These are phyloP conservation scores for Schizotus pectinicornis DNA, from an alignment of 2,888 invertebrate species.

Conservation along the genomic window DNA sequence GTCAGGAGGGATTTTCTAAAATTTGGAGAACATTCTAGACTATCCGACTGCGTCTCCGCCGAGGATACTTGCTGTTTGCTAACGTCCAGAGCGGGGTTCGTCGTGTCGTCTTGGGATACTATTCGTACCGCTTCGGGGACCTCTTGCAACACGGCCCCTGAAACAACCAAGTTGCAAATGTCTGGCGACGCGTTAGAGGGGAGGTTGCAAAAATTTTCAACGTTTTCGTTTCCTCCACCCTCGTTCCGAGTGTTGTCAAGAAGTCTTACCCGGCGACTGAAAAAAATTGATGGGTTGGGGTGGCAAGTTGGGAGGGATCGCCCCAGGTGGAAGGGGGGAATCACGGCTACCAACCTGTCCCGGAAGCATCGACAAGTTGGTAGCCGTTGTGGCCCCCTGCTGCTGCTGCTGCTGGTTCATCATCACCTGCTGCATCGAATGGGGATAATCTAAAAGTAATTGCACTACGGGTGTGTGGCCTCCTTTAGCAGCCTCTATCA, in stretches of 20 bases:
- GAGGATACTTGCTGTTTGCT: constrained; percentile 50
- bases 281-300: constrained; percentile 54
- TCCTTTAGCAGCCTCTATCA: constrained; percentile 98
- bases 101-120: constrained; percentile 60
- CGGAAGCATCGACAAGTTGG: constrained; percentile 54
- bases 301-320: constrained; percentile 52
- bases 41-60: constrained; percentile 38
- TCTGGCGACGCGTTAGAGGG: too few relatives aligned
- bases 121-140: constrained; percentile 66
- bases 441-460: constrained; percentile 92
- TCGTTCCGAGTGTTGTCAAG: constrained; percentile 1
- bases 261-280: constrained; percentile 52
- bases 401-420: constrained; percentile 62
- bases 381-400: constrained; percentile 49
- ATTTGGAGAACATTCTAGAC: constrained; percentile 16
- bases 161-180: not conserved
- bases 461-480: constrained; percentile 97
- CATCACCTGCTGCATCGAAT: constrained; percentile 82
- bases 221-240: too few relatives aligned
- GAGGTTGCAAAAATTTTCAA: too few relatives aligned
- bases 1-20: constrained; percentile 60
- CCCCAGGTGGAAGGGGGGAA: constrained; percentile 50
- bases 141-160: constrained; percentile 61
- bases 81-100: constrained; percentile 45
- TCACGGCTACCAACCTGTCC: constrained; percentile 53